Conservation (phyloP, 92 coral and sea anemone genomes). For the Heteractis magnifica region DNA sequence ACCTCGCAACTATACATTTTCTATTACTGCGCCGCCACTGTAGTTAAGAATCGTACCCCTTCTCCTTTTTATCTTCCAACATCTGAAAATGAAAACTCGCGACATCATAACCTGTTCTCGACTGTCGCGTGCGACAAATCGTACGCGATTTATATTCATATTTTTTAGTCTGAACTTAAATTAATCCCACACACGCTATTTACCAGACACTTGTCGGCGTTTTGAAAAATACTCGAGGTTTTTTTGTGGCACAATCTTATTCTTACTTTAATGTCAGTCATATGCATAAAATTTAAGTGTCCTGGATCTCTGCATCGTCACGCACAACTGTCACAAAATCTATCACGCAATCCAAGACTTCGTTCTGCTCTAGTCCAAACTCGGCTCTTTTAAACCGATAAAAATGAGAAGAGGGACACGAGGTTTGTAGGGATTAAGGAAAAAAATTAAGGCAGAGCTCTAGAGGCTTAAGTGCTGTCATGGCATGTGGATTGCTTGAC, state of each 20-base stretch:
- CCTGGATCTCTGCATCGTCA: background rate
- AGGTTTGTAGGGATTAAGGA: background rate
- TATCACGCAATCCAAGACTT: constrained; percentile 17
- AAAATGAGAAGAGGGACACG: constrained; percentile 21
- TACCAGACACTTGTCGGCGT: background rate
- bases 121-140: background rate
- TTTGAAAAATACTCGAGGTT: background rate
- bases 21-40: background rate
- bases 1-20: background rate
- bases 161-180: too few species aligned
- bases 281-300: background rate
- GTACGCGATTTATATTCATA: background rate
- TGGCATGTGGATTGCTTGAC: constrained; percentile 53
- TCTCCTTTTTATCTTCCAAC: background rate
- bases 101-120: background rate
- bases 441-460: constrained; percentile 14
- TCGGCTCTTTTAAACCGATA: background rate
- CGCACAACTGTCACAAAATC: background rate
- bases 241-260: too few species aligned
- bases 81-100: background rate
- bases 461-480: constrained; percentile 8
- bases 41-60: background rate
- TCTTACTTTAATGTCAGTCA: too few species aligned
- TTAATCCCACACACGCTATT: background rate
- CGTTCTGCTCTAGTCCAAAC: background rate